These are phyloP conservation scores for Drosophila pallidifrons DNA, from an alignment of 1,140 invertebrate species.

Conservation along the genomic window DNA sequence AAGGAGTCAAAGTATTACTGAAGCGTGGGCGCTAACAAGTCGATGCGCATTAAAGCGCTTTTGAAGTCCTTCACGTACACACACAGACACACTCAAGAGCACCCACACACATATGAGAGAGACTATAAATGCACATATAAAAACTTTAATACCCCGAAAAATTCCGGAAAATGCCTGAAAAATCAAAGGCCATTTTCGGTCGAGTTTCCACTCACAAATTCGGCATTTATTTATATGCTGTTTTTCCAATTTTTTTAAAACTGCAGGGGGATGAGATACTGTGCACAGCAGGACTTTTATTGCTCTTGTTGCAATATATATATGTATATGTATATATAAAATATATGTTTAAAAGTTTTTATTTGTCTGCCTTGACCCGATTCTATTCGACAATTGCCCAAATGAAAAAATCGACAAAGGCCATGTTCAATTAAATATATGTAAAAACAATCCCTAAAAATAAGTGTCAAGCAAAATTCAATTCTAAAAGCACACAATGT, in stretches of 20 bases:
- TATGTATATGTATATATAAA: too few relatives aligned
- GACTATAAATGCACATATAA: slow-evolving; percentile 53
- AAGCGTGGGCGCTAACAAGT: slow-evolving; percentile 40
- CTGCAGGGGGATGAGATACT: not conserved
- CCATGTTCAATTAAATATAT: slow-evolving; percentile 32
- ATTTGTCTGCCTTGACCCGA: slow-evolving; percentile 43
- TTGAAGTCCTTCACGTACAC: slow-evolving; percentile 31
- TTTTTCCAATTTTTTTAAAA: not conserved
- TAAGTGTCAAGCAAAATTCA: too few relatives aligned
- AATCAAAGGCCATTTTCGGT: slow-evolving; percentile 53
- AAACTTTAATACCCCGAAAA: slow-evolving; percentile 63
- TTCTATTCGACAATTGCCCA: slow-evolving; percentile 61
- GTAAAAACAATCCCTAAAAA: slow-evolving; percentile 3
- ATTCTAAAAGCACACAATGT: too few relatives aligned
- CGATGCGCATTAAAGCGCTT: slow-evolving; percentile 57
- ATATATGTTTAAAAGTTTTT: slow-evolving; percentile 15
- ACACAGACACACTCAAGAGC: slow-evolving; percentile 18
- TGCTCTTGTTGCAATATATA: slow-evolving; percentile 42
- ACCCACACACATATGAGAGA: slow-evolving; percentile 15
- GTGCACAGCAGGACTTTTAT: slow-evolving; percentile 65
- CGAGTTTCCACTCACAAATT: slow-evolving; percentile 16
- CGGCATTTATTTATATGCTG: not conserved
- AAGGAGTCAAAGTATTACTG: slow-evolving; percentile 6
- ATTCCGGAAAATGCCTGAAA: slow-evolving; percentile 53
- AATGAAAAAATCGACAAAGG: slow-evolving; percentile 27